A percentile compares a stretch with the other conserved stretches of the same genome.
Conservation (phyloP, 1,140 invertebrate genomes). For the Anthonomus grandis region DNA sequence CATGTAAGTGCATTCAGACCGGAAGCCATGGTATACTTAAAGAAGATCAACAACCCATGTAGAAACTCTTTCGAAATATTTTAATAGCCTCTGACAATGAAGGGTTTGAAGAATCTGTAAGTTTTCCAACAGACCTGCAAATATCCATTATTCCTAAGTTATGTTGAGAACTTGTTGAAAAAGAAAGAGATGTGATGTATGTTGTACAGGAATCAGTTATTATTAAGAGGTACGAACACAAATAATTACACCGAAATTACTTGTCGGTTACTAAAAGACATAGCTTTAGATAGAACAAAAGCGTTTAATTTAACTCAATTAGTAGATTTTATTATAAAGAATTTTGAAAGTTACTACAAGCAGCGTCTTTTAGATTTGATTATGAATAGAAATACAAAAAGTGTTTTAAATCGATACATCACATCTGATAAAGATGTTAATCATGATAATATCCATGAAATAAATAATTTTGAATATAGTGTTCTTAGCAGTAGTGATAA, state of each 20-base stretch:
- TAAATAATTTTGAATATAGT: neutral
- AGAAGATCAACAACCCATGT: too few relatives aligned
- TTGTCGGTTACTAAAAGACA: neutral
- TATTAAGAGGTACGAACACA: neutral
- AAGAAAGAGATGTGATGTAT: neutral
- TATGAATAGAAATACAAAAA: neutral
- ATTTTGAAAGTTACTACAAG: too few relatives aligned
- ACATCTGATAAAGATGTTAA: neutral
- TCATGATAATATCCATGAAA: neutral
- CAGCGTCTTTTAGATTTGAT: neutral
- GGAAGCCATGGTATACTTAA: too few relatives aligned
- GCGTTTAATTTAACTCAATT: neutral
- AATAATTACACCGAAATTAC: neutral
- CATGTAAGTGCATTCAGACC: neutral
- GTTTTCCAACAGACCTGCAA: neutral
- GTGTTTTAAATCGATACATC: neutral
- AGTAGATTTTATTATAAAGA: too few relatives aligned
- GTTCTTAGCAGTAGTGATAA: too few relatives aligned
- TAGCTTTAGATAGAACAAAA: neutral
- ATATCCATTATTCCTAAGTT: neutral
- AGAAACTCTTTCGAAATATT: too few relatives aligned
- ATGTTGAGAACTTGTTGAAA: neutral
- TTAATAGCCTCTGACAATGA: too few relatives aligned
- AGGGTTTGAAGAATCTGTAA: too few relatives aligned
- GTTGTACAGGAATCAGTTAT: neutral